Base-by-base conservation (phyloP, 2,797 vertebrate genomes). In the Cetoscarus ocellatus region DNA sequence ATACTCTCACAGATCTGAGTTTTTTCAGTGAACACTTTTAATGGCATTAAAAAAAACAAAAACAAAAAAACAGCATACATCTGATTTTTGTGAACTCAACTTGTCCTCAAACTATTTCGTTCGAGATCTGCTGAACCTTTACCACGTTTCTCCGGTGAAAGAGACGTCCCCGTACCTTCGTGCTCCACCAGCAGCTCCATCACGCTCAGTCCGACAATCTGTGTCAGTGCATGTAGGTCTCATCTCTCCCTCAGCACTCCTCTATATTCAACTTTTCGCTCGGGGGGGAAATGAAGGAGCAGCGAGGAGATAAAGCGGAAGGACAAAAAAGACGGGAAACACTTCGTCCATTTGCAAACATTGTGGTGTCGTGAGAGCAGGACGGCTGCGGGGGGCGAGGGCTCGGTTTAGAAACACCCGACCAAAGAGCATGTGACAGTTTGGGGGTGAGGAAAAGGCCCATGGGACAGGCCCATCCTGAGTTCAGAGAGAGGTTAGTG, bases 401-500 rank as follows among this genome's bases (percentile, higher is more conserved):
- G 57, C 61, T 72, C 1, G 55, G 57, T 61, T 52, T 60, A 60
- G 62, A 34, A 64, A 75, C 13, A 1, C 15, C 43, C 65, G 4
- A 75, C 63, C 56, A 54, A 65, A 88, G 76, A 69, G 77, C 73
- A 61, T 61, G 86, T 86, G 90, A 89, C 82, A 86, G 84, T 86
- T 86, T 83, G 65, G 48, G 88, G 86, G 80, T 82, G 72, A 82
- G 78, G 67, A 58, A 82, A 75, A 84, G 53, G 73, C 79, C 86
- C 38, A 69, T 82, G 69, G 83, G 88, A 88, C 79, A 83, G 77
- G 83, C 76, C 49, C 60, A 70, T 75, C 54, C 9, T 2, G 34
- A 66, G 91, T 91, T 93, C 91, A 93, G 68, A 67, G 70, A 69
- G 64, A 44, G 90, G 92, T 92, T 91, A 92, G 84, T 88, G 85